Evolutionary conservation across 2,113 vertebrate genomes (phyloP), one percentile per base, ranked within the genome.

Genomic region (Pterocles gutturalis): DNA sequence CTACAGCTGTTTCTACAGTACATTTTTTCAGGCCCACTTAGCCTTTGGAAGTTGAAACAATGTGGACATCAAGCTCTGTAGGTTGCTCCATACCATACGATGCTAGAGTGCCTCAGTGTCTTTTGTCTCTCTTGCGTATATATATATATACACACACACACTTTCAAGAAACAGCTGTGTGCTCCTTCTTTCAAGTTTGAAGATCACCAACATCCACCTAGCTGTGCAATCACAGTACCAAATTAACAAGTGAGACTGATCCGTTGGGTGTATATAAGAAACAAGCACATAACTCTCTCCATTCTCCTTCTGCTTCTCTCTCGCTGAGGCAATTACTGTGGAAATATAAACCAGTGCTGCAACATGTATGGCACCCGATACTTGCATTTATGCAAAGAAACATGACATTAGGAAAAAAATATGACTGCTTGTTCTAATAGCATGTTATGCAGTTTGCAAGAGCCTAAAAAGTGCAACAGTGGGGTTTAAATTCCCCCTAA

Each of bases 1-100:
- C 84, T 79, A 72, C 65, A 92, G 61, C 55, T 97, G 76, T 93
- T 93, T 77, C 51, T 79, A 54, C 81, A 66, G 67, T 21, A 85
- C 17, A 22, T 77, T 88, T 96, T 79, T 78, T 57, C 79, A 53
- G 46, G 46, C 46, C 17, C 17, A 46, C 46, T 46, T 46, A 19
- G 46, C 46, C 46, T 46, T 46, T 46, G 46, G 46, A 46, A 18
- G 17, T 46, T 46, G 46, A 46, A 46, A 46, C 46, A 19, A 46
- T 46, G 46, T 46, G 46, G 46, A 46, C 46, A 46, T 46, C 17
- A 46, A 46, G 46, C 46, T 19, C 8, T 46, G 46, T 46, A 19
- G 17, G 46, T 46, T 41, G 41, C 41, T 41, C 41, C 41, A 14
- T 41, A 41, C 41, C 41, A 41, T 41, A 41, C 5, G 41, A 41